Evolutionary conservation across 2,113 vertebrate species (phyloP).

Genomic region (Amazona guildingii): DNA sequence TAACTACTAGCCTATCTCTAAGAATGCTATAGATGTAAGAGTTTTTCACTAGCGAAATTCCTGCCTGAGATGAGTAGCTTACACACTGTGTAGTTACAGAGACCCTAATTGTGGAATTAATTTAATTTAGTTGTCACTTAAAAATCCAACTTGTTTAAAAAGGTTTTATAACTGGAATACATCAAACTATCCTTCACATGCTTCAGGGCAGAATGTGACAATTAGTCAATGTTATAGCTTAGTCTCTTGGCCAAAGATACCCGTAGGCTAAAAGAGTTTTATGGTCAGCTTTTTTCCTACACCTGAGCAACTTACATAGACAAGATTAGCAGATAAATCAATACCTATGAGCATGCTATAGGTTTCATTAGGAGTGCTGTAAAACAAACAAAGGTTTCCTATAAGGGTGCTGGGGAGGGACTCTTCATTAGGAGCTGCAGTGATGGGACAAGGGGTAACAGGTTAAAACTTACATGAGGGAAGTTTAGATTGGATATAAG

Average conservation of each 20-base stretch:
- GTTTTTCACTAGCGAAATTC: not conserved
- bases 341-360: not conserved
- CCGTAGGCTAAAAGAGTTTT: not conserved
- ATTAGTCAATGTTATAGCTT: not conserved
- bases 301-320: not conserved
- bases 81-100: not conserved
- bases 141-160: not conserved
- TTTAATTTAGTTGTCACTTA: not conserved
- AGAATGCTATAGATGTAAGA: not conserved
- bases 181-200: not conserved
- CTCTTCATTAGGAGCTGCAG: no score
- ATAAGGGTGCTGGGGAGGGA: no score
- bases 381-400: not conserved
- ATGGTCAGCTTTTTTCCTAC: not conserved
- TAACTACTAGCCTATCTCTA: not conserved
- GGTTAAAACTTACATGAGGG: no score
- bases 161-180: not conserved
- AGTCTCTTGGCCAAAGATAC: not conserved
- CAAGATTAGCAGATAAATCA: not conserved
- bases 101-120: not conserved
- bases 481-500: no score
- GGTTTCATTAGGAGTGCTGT: not conserved
- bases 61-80: not conserved
- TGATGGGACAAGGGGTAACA: no score
- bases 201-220: not conserved